Percentiles rank a stretch among this genome's conserved stretches.
Conservation (phyloP, 2,888 invertebrate species). For the Fissipunctia ypsillon region DNA sequence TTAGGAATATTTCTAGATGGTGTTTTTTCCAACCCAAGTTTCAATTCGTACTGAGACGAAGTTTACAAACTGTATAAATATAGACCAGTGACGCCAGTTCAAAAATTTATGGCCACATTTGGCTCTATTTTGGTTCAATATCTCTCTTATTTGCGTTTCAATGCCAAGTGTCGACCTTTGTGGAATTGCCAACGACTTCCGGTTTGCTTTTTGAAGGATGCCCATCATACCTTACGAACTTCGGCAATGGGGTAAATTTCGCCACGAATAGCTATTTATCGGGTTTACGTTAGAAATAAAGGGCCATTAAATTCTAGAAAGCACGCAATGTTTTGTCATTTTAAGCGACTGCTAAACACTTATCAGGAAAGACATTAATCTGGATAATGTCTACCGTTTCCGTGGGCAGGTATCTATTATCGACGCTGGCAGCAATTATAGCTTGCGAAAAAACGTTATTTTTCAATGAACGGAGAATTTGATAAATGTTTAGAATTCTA, state of each 20-base stretch:
- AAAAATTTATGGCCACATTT: slow-evolving; percentile 77
- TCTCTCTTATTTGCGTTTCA: slow-evolving; percentile 73
- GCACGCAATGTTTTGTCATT: slow-evolving; percentile 74
- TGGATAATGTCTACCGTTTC: slow-evolving; percentile 60
- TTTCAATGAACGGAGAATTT: slow-evolving; percentile 25
- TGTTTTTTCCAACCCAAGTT: slow-evolving; percentile 47
- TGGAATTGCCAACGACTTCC: slow-evolving; percentile 72
- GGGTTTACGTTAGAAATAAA: slow-evolving; percentile 66
- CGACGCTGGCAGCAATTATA: slow-evolving; percentile 44
- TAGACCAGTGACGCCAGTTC: slow-evolving; percentile 51
- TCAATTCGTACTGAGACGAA: slow-evolving; percentile 33
- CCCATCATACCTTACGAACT: slow-evolving; percentile 60
- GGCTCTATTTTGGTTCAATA: slow-evolving; percentile 72
- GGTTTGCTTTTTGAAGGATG: slow-evolving; percentile 71
- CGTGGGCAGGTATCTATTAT: slow-evolving; percentile 63
- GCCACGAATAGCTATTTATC: slow-evolving; percentile 66
- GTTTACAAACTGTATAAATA: slow-evolving; percentile 55
- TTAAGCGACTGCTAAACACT: slow-evolving; percentile 66
- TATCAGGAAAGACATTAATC: slow-evolving; percentile 69
- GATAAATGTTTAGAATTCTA: slow-evolving; percentile 5
- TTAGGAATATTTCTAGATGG: slow-evolving; percentile 19
- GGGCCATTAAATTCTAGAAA: slow-evolving; percentile 68
- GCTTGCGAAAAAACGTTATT: slow-evolving; percentile 31
- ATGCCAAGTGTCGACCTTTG: slow-evolving; percentile 77
- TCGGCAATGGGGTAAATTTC: slow-evolving; percentile 59